Percentiles rank a stretch among this genome's conserved stretches.
phyloP scores from a whole-genome alignment of 2,888 invertebrate genomes.

The Poecilus cupreus region DNA sequence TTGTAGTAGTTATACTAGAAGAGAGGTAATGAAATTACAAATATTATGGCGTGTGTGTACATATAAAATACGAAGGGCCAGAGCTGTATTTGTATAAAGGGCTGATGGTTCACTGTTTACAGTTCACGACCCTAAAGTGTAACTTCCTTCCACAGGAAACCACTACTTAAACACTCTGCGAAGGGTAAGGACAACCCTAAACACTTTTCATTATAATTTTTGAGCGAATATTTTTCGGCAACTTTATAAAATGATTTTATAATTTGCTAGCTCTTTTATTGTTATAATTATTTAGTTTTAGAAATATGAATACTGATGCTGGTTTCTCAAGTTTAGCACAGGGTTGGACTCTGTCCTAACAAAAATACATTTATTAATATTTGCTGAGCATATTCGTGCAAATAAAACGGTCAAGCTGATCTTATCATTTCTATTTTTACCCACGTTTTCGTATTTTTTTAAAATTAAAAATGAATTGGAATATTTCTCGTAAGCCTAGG shows the following conservation, averaged over 20 bases:
- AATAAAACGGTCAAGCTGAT: too few relatives aligned
- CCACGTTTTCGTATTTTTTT: too few relatives aligned
- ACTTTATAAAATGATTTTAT: slow-evolving; percentile 18
- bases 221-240: not conserved
- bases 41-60: not conserved
- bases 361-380: too few relatives aligned
- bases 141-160: slow-evolving; percentile 40
- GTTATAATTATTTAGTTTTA: too few relatives aligned
- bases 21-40: not conserved
- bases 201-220: slow-evolving; percentile 18
- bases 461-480: too few relatives aligned
- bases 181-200: not conserved
- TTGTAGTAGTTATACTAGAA: not conserved
- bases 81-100: slow-evolving; percentile 4
- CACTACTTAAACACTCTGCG: slow-evolving; percentile 12
- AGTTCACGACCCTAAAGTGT: slow-evolving; percentile 21
- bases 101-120: slow-evolving; percentile 17
- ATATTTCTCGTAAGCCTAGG: too few relatives aligned
- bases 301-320: too few relatives aligned
- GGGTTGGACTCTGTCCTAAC: too few relatives aligned
- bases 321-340: too few relatives aligned
- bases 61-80: slow-evolving; percentile 23
- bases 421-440: too few relatives aligned
- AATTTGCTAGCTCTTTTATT: too few relatives aligned
- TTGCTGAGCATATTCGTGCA: too few relatives aligned